These are phyloP conservation scores for Cataglyphis altisquamis DNA, from an alignment of 2,888 invertebrate species.

Conservation along the genomic window DNA sequence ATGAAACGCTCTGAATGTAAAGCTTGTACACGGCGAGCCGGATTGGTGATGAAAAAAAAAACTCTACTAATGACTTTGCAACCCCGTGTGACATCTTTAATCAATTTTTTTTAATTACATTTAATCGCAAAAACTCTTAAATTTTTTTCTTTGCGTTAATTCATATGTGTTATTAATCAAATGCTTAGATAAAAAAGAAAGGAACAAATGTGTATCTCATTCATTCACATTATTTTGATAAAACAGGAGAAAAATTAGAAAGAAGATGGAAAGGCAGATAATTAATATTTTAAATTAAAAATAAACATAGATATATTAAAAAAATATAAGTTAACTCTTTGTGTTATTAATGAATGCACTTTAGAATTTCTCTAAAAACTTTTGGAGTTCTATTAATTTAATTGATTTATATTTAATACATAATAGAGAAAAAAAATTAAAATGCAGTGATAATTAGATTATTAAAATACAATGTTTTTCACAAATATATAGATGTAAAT, in stretches of 20 bases:
- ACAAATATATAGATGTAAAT: neutral
- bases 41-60: slow-evolving; percentile 23
- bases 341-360: neutral
- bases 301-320: neutral
- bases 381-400: neutral
- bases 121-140: neutral
- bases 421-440: neutral
- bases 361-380: neutral
- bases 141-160: neutral
- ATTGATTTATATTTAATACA: neutral
- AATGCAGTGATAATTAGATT: slow-evolving; percentile 3
- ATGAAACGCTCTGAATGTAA: slow-evolving; percentile 47
- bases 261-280: neutral
- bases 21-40: slow-evolving; percentile 21
- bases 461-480: neutral
- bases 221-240: neutral
- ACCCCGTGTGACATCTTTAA: neutral
- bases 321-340: neutral
- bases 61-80: neutral
- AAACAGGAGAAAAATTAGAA: neutral
- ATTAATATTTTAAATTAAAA: neutral
- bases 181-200: neutral
- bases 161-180: neutral
- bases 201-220: neutral
- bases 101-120: neutral